Conservation (phyloP, 1,140 invertebrate species). For the Drosophila subobscura region DNA sequence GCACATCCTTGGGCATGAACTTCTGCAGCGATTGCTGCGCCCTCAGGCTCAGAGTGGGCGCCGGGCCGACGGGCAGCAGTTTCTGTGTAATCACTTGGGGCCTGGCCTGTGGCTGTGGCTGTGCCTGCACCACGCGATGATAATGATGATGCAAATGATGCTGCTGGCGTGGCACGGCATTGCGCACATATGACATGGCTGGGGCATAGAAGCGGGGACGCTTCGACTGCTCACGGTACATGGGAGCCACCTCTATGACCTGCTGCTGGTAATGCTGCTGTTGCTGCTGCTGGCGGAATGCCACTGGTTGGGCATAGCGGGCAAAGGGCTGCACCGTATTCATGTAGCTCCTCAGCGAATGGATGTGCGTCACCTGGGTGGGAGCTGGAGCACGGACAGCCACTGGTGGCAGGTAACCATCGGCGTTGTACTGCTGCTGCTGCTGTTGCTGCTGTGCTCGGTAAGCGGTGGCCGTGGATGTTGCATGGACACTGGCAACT, state of each 20-base stretch:
- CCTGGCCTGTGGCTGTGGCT: conserved; percentile 10
- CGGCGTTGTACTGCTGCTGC: conserved; percentile 26
- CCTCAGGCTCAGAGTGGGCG: conserved; percentile 34
- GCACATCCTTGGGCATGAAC: conserved; percentile 75
- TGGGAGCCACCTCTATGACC: conserved; percentile 62
- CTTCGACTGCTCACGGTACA: conserved; percentile 73
- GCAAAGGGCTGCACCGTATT: conserved; percentile 67
- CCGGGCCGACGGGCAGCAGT: conserved; percentile 8
- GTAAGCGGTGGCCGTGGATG: too few species aligned
- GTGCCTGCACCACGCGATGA: conserved; percentile 25
- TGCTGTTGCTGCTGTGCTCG: conserved; percentile 1
- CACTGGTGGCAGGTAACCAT: conserved; percentile 33
- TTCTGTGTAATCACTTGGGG: conserved; percentile 20
- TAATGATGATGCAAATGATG: conserved; percentile 35
- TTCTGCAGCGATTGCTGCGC: conserved; percentile 70
- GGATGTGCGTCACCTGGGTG: conserved; percentile 62
- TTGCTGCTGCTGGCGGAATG: conserved; percentile 34
- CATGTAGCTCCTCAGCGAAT: conserved; percentile 73
- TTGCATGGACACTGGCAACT: background rate
- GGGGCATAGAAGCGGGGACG: conserved; percentile 71
- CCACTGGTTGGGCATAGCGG: conserved; percentile 61
- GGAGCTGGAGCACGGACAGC: conserved; percentile 14
- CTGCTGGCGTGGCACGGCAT: conserved; percentile 38
- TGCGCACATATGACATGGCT: conserved; percentile 59
- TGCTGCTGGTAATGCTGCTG: conserved; percentile 26